Evolutionary conservation across 2,888 invertebrate species (phyloP).

Genomic region (Ypsolopha sequella): DNA sequence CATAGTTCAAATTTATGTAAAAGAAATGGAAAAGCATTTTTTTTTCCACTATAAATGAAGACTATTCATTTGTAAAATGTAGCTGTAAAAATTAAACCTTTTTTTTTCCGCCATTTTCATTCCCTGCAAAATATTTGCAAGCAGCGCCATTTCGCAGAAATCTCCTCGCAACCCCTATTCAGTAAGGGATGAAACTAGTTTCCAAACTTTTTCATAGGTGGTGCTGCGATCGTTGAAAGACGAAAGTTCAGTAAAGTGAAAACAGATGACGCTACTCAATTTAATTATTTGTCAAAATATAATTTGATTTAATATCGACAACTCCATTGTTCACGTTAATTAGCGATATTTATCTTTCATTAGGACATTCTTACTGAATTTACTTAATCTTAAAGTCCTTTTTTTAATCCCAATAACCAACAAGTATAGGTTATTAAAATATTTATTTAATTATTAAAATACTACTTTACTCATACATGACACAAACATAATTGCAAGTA

Average conservation of each 20-base stretch:
- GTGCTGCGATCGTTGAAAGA: constrained; percentile 19
- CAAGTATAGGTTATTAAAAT: constrained; percentile 1
- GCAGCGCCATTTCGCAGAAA: constrained; percentile 58
- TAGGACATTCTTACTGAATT: too few relatives aligned
- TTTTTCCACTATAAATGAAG: too few relatives aligned
- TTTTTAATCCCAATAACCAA: too few relatives aligned
- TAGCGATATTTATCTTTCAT: too few relatives aligned
- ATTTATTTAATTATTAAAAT: background rate
- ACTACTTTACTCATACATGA: too few relatives aligned
- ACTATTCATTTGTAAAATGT: too few relatives aligned
- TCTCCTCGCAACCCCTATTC: constrained; percentile 55
- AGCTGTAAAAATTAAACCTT: background rate
- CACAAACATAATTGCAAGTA: too few relatives aligned
- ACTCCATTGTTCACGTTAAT: too few relatives aligned
- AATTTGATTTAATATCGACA: background rate
- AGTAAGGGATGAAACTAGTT: constrained; percentile 46
- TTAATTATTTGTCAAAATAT: background rate
- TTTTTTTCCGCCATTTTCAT: constrained; percentile 18
- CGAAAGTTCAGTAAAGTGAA: constrained; percentile 10
- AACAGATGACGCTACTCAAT: constrained; percentile 42
- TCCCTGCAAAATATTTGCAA: constrained; percentile 19
- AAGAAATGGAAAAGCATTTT: too few relatives aligned
- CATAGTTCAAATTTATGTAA: too few relatives aligned
- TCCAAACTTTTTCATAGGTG: constrained; percentile 31
- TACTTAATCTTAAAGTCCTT: too few relatives aligned